phyloP scores from a whole-genome alignment of 2,888 invertebrate genomes.

The Rosalia funebris region DNA sequence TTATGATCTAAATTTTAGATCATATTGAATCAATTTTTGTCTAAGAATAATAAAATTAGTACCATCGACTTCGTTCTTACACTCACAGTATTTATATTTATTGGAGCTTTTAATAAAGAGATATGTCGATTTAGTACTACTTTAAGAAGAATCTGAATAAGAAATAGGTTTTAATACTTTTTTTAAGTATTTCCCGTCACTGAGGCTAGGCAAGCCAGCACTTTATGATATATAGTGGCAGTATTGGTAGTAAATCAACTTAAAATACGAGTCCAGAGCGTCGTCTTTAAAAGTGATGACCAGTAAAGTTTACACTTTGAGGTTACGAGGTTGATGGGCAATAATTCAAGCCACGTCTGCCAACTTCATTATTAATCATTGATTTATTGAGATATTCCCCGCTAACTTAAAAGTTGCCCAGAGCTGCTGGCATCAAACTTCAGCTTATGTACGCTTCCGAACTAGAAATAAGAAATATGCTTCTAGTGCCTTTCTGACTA shows the following conservation, averaged over 20 bases:
- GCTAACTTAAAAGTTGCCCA: conserved; percentile 42
- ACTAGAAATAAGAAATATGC: conserved; percentile 46
- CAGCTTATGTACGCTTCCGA: conserved; percentile 28
- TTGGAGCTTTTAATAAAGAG: too few relatives aligned
- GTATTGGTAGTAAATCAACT: conserved; percentile 39
- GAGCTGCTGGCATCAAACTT: conserved; percentile 25
- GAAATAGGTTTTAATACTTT: too few relatives aligned
- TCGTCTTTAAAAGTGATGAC: conserved; percentile 55
- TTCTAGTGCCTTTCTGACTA: conserved; percentile 19
- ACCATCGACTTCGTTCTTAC: too few relatives aligned
- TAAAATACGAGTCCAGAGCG: conserved; percentile 35
- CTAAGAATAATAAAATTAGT: too few relatives aligned
- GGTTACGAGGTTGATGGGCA: conserved; percentile 48
- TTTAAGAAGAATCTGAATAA: too few relatives aligned
- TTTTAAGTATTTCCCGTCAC: too few relatives aligned
- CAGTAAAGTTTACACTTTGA: conserved; percentile 53
- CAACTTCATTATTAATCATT: conserved; percentile 58
- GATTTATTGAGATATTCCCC: conserved; percentile 54
- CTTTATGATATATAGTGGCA: conserved; percentile 36
- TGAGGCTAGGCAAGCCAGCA: conserved; percentile 29
- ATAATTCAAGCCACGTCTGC: conserved; percentile 51
- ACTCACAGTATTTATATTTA: too few relatives aligned
- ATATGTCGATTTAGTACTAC: too few relatives aligned
- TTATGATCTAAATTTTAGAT: too few relatives aligned
- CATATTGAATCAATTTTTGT: too few relatives aligned